Evolutionary conservation across 2,888 invertebrate genomes (phyloP).

Genomic region (Lutraria lutraria): DNA sequence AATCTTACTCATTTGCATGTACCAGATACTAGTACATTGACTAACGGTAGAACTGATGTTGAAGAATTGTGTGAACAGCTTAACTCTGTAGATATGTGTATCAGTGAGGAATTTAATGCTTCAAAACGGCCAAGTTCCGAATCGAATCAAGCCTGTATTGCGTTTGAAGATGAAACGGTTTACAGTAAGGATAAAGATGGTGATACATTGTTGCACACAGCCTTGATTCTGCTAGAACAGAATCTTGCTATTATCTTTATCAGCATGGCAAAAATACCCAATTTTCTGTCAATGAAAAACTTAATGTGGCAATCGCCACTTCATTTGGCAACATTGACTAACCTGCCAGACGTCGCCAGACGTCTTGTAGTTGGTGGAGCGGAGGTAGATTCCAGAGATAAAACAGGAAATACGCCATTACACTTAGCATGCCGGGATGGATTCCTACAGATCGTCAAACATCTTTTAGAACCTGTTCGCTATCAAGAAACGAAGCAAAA

Average conservation of each 20-base stretch:
- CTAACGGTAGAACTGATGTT: background rate
- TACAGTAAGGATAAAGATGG: conserved; percentile 54
- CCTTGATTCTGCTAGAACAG: conserved; percentile 43
- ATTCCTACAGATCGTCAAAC: conserved; percentile 26
- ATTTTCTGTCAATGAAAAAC: conserved; percentile 36
- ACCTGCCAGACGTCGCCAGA: conserved; percentile 42
- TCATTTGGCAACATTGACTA: conserved; percentile 54
- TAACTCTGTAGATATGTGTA: background rate
- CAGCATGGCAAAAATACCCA: conserved; percentile 13
- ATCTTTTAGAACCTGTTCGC: conserved; percentile 53
- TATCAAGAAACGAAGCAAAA: conserved; percentile 60
- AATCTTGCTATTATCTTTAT: conserved; percentile 35
- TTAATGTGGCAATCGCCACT: conserved; percentile 53
- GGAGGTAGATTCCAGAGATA: conserved; percentile 49
- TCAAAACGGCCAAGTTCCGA: background rate
- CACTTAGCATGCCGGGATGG: conserved; percentile 60
- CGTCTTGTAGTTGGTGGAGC: conserved; percentile 54
- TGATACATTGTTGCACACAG: conserved; percentile 51
- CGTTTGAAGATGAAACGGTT: background rate
- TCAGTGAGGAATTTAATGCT: background rate
- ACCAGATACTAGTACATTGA: background rate
- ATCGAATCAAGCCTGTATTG: background rate
- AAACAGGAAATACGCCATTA: conserved; percentile 50
- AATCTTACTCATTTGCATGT: background rate
- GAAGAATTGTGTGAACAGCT: conserved; percentile 18